phyloP scores from a whole-genome alignment of 2,888 invertebrate genomes.

The Trisateles emortualis region DNA sequence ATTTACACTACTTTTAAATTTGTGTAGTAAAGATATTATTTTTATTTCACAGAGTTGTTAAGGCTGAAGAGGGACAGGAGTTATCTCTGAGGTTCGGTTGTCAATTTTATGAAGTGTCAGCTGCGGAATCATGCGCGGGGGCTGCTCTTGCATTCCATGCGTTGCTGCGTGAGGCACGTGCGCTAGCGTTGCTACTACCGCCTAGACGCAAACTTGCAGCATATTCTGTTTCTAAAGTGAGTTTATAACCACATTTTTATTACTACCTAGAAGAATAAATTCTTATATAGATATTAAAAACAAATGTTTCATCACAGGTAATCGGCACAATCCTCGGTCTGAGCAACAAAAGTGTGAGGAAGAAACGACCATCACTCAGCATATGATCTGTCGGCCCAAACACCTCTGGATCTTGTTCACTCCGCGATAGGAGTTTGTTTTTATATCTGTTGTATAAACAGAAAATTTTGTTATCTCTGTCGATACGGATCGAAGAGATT shows the following conservation, averaged over 20 bases:
- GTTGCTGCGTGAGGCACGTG: conserved; percentile 91
- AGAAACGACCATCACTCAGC: conserved; percentile 92
- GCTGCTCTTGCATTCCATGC: conserved; percentile 94
- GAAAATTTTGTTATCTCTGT: conserved; percentile 67
- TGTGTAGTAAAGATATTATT: neutral
- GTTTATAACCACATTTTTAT: neutral
- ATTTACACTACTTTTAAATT: neutral
- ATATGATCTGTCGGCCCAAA: conserved; percentile 85
- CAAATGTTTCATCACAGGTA: conserved; percentile 67
- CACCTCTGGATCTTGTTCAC: conserved; percentile 65
- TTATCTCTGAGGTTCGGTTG: conserved; percentile 92
- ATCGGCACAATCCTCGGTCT: conserved; percentile 92
- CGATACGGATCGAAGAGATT: conserved; percentile 62
- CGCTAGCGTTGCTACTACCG: conserved; percentile 90
- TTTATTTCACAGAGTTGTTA: conserved; percentile 88
- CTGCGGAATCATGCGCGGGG: conserved; percentile 93
- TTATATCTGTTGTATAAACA: conserved; percentile 65
- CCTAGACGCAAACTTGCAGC: conserved; percentile 91
- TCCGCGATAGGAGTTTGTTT: conserved; percentile 79
- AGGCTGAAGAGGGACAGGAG: conserved; percentile 93
- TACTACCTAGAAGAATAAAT: neutral
- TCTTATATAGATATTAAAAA: neutral
- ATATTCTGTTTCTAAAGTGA: conserved; percentile 92
- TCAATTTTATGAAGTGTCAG: conserved; percentile 95
- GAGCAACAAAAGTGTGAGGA: conserved; percentile 91